Evolutionary conservation across 2,888 invertebrate genomes (phyloP), one percentile per base, ranked within the genome.

Genomic region (Iselma pallidipennis): DNA sequence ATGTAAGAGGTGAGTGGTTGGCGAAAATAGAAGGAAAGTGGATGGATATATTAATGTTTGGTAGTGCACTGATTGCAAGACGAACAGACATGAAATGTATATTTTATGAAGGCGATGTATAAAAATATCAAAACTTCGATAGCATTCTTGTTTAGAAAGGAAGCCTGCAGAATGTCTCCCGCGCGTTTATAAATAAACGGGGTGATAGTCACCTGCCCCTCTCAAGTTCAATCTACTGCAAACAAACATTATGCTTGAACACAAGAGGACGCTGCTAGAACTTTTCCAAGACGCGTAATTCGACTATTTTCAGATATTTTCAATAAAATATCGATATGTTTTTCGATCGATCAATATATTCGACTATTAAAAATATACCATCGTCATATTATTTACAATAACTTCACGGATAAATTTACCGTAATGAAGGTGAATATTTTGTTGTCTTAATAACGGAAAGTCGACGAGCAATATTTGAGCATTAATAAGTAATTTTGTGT

Each of bases 121-220:
- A 78, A 78, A 79, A 79, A 79, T 78, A 79, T 77, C 77, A 70
- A 72, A n/a, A 73, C 69, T 72, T 71, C 75, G 76, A 73, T 76
- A 74, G 74, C 75, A 71, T 70, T 74, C 70, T 73, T 78, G 76
- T 78, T 78, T 79, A 76, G 70, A 76, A 72, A 76, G 72, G 76
- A 76, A 75, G 77, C 72, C 79, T 80, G 79, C 76, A 73, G 73
- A 78, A 78, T 78, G 77, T 80, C 79, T 78, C 75, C 75, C 74
- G 73, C 73, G 71, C 73, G 74, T 73, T 74, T 79, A 79, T 77
- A 79, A 78, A 78, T 78, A 79, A 78, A 78, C 76, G 71, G 74
- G 74, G 74, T 76, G 75, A 75, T 76, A 76, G 70, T 78, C 76
- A 77, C 76, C 75, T 78, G 76, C 76, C 75, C 74, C 74, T 72